These are phyloP conservation scores for Agrotis puta DNA, from an alignment of 2,888 invertebrate genomes.

Conservation along the genomic window DNA sequence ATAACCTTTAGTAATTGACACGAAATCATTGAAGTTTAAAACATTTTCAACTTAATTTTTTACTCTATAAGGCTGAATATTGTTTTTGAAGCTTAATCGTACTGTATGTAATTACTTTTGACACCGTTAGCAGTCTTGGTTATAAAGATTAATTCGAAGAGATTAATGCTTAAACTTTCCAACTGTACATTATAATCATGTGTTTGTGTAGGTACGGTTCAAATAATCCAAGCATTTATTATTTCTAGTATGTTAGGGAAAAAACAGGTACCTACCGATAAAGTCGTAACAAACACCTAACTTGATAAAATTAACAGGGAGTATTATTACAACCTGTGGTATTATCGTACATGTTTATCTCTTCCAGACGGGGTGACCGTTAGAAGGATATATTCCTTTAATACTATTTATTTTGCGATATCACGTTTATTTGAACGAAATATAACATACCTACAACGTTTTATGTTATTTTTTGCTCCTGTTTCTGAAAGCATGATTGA, in stretches of 20 bases:
- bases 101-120: conserved; percentile 37
- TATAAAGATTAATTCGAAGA: conserved; percentile 12
- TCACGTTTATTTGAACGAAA: conserved; percentile 15
- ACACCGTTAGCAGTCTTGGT: conserved; percentile 27
- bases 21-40: conserved; percentile 32
- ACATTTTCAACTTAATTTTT: conserved; percentile 30
- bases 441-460: no score
- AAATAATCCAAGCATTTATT: conserved; percentile 3
- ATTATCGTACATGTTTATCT: conserved; percentile 32
- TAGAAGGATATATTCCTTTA: conserved; percentile 9
- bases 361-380: conserved; percentile 9
- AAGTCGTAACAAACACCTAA: conserved; percentile 11
- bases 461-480: not conserved
- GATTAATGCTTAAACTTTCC: conserved; percentile 42
- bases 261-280: conserved; percentile 6
- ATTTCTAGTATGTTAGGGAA: conserved; percentile 17
- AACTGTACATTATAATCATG: conserved; percentile 26
- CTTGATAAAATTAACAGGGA: conserved; percentile 19
- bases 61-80: conserved; percentile 31
- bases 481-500: not conserved
- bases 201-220: not conserved
- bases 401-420: conserved; percentile 27
- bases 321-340: conserved; percentile 11
- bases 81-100: conserved; percentile 15
- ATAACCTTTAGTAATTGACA: conserved; percentile 41